Evolutionary conservation across 2,888 invertebrate species (phyloP), one percentile per base, ranked within the genome.

Genomic region (Brachyptera putata): DNA sequence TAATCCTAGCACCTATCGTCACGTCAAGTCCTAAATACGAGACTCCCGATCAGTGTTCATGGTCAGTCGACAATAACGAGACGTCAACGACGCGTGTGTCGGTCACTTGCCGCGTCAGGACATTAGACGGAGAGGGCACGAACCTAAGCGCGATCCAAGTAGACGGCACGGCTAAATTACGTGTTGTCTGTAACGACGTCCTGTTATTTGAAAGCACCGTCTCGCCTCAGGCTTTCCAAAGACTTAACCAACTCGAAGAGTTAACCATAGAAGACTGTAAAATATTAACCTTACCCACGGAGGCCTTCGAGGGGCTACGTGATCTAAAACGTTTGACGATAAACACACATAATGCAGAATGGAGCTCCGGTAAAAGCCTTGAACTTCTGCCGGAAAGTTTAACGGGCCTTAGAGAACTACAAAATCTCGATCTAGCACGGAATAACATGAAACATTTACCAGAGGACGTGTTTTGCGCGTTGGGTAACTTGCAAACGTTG

Each of bases 361-460:
- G 93, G 91, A 78, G 81, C 30, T 69, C 73, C n/a, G 83, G 83
- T 61, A 81, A 84, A 65, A 83, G 81, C 36, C 80, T 94, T 70
- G 91, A 91, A 71, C 75, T 92, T 70, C 80, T 83, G 62, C 76
- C 84, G 64, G 84, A 82, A 68, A 84, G 87, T 64, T 84, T 94
- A 70, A 81, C 85, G 64, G 83, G 90, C 64, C 79, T 94, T 67
- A 83, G 85, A 70, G 91, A 91, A 74, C 78, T 94, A 56, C 88
- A 88, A 73, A 81, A 83, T 61, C 77, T 93, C 69, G 88, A 92
- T 76, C 78, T 94, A 74, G 84, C 86, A 70, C 85, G 88, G 76
- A 93, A 91, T 78, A 91, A 92, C 77, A 83, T 94, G 66, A 83
- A 88, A 68, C 84, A 85, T 65, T 74, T 93, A 71, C 91, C 92